Evolutionary conservation across 35 echinoderm and acorn worm genomes (phyloP).

Genomic region (Amphiura filiformis): DNA sequence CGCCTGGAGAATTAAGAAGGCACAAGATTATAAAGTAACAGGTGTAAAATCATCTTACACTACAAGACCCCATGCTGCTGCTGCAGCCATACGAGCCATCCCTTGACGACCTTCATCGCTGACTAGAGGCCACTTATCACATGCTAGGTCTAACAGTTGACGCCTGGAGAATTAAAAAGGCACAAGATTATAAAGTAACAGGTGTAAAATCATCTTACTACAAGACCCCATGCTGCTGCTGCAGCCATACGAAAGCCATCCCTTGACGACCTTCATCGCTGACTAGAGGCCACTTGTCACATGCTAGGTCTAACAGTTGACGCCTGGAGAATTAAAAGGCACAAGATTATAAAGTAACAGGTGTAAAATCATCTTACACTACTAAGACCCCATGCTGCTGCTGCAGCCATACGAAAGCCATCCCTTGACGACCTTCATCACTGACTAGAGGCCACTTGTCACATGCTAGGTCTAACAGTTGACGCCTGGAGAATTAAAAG

Average conservation of each 20-base stretch:
- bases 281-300: slow-evolving; percentile 84
- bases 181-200: too few species aligned
- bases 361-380: background rate
- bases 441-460: slow-evolving; percentile 83
- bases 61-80: slow-evolving; percentile 90
- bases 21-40: too few species aligned
- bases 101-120: slow-evolving; percentile 82
- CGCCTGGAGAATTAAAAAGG: slow-evolving; percentile 45
- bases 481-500: slow-evolving; percentile 50
- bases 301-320: slow-evolving; percentile 82
- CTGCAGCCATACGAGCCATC: slow-evolving; percentile 94
- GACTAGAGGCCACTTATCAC: slow-evolving; percentile 84
- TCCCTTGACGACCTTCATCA: slow-evolving; percentile 80
- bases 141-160: slow-evolving; percentile 82
- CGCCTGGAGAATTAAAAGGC: slow-evolving; percentile 41
- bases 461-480: slow-evolving; percentile 82
- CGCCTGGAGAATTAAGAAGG: slow-evolving; percentile 45
- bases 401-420: slow-evolving; percentile 84
- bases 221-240: slow-evolving; percentile 76
- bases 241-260: slow-evolving; percentile 83
- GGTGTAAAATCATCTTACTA: background rate
- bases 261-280: slow-evolving; percentile 84
- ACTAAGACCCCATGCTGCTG: slow-evolving; percentile 72
- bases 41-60: background rate
- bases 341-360: too few species aligned